Base-by-base conservation (phyloP, 2,797 vertebrate genomes). In the Clarias laeviceps region DNA sequence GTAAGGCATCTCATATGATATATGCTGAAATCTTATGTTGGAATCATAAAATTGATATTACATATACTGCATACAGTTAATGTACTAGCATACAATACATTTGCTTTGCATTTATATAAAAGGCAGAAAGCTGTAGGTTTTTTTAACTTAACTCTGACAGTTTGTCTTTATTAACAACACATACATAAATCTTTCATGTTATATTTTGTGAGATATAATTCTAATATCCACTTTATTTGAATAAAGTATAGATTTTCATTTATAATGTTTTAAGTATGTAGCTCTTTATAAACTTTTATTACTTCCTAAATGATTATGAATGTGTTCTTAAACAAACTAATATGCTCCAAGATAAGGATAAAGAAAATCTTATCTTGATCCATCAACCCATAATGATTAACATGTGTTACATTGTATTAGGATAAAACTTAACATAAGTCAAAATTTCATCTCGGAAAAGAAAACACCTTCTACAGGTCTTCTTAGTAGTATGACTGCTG, bases 1-100 rank as follows among this genome's bases (percentile, higher is more conserved):
- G 95, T 96, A 74, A 92, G 62, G 12, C 20, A 65, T 64, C 9
- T 29, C 29, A 45, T 27, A 4, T 18, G 34, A 61, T 57, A 9
- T 2, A 62, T 62, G 22, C 9, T 7, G 9, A 24, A 24, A 62
- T 61, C 18, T 22, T 61, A 2, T 61, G 5, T 50, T 37, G n/a
- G 22, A 2, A 45, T 24, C 37, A 1, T 50, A 50, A 27, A 50
- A 56, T 56, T 4, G 0, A 74, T 27, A 27, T 54, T 74, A 29
- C n/a, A 54, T 74, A 50, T 14, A 12, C 11, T 50, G 2, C 12
- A 50, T 12, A 12, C 45, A 61, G 20, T 5, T 61, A 22, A 61
- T 61, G 7, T 61, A 61, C 57, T 18, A 61, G 22, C 17, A 61
- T 61, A 61, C 22, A 18, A 61, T 68, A 68, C 6, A 70, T 70